Base-by-base conservation (phyloP, 2,113 vertebrate genomes). In the Falco punctatus region DNA sequence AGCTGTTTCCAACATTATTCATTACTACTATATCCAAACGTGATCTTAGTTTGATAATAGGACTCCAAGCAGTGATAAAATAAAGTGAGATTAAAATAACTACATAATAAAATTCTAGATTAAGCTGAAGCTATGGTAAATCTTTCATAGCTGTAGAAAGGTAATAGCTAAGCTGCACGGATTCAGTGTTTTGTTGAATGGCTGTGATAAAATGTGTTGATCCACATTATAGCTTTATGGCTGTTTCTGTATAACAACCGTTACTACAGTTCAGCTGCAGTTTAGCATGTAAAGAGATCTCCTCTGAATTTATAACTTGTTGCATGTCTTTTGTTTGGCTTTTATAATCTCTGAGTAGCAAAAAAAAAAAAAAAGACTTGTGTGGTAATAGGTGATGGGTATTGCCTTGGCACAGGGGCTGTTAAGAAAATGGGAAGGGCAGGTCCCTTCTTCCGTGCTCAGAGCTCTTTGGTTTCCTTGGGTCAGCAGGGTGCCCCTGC, bases 21-120 rank as follows among this genome's bases (percentile, higher is more conserved):
- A 81, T 94, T 90, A 90, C 9, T 59, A 48, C 80, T 93, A 1
- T 88, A 78, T 78, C 94, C 84, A 81, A 94, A 81, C 83, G 59
- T 15, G 51, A 88, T 88, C 85, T 88, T 81, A 54, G 88, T 93
- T 92, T 75, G 74, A 86, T 92, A 95, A 94, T 55, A 51, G 74
- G 86, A 33, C 91, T 96, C 82, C 71, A 79, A 92, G 86, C 82
- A 92, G 86, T 57, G 73, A 87, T 94, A 95, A 95, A 91, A 94
- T 88, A 80, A 87, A 91, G 70, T 85, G 72, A 96, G 88, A 93
- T 96, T 94, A 94, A 92, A 97, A 92, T 78, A 97, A 92, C 90
- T 84, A 71, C 59, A 64, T 67, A 88, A 95, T 93, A 89, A 90
- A 94, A 72, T 92, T 93, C 65, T 64, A 91, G 80, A 92, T 96